phyloP scores from a whole-genome alignment of 2,888 invertebrate genomes.

The Tetrapedia diversipes region DNA sequence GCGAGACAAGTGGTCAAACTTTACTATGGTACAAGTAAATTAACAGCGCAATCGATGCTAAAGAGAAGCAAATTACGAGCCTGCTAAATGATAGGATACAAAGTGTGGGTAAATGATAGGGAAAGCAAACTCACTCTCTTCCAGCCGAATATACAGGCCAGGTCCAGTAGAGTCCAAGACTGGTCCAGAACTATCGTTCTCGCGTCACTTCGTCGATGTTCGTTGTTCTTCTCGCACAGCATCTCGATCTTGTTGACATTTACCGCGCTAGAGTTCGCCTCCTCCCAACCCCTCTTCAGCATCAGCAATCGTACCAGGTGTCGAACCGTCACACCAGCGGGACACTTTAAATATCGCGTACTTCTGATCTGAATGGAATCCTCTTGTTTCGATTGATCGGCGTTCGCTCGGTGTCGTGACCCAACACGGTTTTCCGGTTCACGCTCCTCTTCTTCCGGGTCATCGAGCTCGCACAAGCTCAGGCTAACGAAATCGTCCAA shows the following conservation, averaged over 20 bases:
- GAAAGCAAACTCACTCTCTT: constrained; percentile 88
- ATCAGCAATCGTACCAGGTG: constrained; percentile 94
- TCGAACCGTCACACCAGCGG: constrained; percentile 94
- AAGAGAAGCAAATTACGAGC: background rate
- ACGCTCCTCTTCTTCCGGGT: constrained; percentile 35
- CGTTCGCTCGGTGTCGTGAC: constrained; percentile 6
- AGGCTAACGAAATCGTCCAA: constrained; percentile 77
- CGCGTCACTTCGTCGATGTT: background rate
- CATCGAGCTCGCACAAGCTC: constrained; percentile 72
- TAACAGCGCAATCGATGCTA: background rate
- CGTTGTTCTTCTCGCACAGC: constrained; percentile 67
- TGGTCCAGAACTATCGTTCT: constrained; percentile 66
- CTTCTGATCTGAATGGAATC: constrained; percentile 73
- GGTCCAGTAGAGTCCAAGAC: constrained; percentile 91
- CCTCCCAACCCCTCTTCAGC: constrained; percentile 79
- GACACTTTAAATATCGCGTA: constrained; percentile 93
- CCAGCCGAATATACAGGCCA: constrained; percentile 98
- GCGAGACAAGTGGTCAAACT: background rate
- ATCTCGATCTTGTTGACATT: constrained; percentile 73
- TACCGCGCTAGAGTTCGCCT: constrained; percentile 60
- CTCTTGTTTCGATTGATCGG: constrained; percentile 63
- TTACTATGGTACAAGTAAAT: background rate
- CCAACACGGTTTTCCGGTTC: constrained; percentile 16
- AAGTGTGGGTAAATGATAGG: background rate
- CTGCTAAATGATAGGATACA: background rate